Base-by-base conservation (phyloP, 2,113 vertebrate genomes). In the Centropus unirufus region DNA sequence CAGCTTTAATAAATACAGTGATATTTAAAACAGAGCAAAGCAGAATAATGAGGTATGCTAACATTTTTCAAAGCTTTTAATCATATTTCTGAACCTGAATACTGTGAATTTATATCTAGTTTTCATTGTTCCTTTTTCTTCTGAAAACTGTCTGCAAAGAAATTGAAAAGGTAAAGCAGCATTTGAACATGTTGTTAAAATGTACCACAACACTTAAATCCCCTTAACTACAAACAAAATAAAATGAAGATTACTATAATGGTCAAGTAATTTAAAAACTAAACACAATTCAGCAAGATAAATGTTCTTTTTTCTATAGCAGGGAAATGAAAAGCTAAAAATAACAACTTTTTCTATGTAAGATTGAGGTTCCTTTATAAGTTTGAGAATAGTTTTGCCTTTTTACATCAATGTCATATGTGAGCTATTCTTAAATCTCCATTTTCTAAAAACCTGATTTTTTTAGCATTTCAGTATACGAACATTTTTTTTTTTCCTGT, bases 1-100 rank as follows among this genome's bases (percentile, higher is more conserved):
- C 76, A 90, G 88, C 85, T 95, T 96, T 92, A 93, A 93, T 93
- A 93, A 94, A 89, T 90, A 76, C 69, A 89, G 44, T 4, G 5
- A 94, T 97, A 96, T 96, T 94, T 96, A 93, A 96, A 96, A 32
- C 96, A 96, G 92, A 93, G 40, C 83, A 92, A 94, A 95, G 88
- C 86, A 96, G 79, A 77, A 57, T 36, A 57, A 68, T 79, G 88
- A 86, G 34, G 30, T 93, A 95, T 83, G 93, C 93, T 86, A 96
- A 95, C 76, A 94, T 92, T 93, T 95, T 95, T 89, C 62, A 92
- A 83, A 54, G 40, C 54, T 93, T 95, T 34, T 84, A 93, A 89
- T 95, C 0, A 74, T 90, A 94, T 84, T 87, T 77, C 77, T 73
- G 69, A 89, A 75, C n/a, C 70, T 8, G 66, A 89, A 75, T 68